A percentile compares a stretch with the other conserved stretches of the same genome.
These are phyloP conservation scores for Ophion ventricosus DNA, from an alignment of 2,888 invertebrate genomes.

Conservation along the genomic window DNA sequence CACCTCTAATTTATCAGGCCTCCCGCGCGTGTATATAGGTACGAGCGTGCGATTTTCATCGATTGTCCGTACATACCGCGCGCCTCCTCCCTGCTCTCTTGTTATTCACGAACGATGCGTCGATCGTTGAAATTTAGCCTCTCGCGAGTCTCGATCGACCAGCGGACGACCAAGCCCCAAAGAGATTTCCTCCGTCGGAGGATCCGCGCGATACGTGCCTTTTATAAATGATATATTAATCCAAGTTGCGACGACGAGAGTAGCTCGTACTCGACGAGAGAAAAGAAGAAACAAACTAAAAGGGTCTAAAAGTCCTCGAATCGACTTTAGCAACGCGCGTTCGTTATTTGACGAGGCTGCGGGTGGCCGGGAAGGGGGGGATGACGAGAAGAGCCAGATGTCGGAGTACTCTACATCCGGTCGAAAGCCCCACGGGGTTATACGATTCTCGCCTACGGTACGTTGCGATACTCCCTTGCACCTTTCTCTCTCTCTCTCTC, in stretches of 20 bases:
- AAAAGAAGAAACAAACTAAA: not conserved
- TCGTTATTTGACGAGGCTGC: slow-evolving; percentile 45
- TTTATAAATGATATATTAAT: not conserved
- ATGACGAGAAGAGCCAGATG: slow-evolving; percentile 5
- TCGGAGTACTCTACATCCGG: not conserved
- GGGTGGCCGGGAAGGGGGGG: not conserved
- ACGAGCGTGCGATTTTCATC: too few relatives aligned
- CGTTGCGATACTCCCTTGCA: not conserved
- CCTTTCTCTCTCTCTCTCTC: slow-evolving; percentile 3
- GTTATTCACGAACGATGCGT: not conserved
- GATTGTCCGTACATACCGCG: too few relatives aligned
- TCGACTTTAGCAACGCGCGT: slow-evolving; percentile 43
- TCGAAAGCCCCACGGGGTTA: not conserved
- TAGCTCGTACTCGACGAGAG: not conserved
- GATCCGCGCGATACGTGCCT: not conserved
- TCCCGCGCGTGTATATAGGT: too few relatives aligned
- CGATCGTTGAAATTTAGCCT: too few relatives aligned
- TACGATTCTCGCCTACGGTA: not conserved
- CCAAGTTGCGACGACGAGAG: not conserved
- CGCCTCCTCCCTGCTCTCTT: too few relatives aligned
- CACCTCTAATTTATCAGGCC: too few relatives aligned
- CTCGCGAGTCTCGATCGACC: too few relatives aligned
- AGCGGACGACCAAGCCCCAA: not conserved
- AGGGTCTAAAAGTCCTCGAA: not conserved
- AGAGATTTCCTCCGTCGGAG: not conserved